phyloP scores from a whole-genome alignment of 2,888 invertebrate species.

The Pristionchus exspectatus region DNA sequence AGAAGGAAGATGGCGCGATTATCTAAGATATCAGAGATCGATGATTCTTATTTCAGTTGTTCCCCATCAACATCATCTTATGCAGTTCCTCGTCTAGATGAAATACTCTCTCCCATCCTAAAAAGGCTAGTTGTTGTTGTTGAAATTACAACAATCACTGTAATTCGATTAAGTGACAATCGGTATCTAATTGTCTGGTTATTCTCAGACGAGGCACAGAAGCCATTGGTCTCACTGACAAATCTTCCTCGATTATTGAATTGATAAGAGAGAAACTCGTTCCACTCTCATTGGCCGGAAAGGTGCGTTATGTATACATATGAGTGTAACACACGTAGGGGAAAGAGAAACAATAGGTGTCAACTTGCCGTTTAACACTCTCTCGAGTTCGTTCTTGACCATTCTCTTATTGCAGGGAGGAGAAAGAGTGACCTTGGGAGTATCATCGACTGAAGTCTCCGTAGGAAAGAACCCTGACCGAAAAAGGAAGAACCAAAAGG shows the following conservation, averaged over 20 bases:
- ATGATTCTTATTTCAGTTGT: constrained; percentile 36
- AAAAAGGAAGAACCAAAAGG: constrained; percentile 51
- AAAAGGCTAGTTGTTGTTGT: constrained; percentile 38
- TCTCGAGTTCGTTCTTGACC: neutral
- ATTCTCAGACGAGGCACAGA: constrained; percentile 50
- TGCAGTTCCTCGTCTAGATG: constrained; percentile 44
- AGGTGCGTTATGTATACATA: constrained; percentile 35
- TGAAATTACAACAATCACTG: neutral
- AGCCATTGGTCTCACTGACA: constrained; percentile 37
- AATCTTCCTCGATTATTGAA: constrained; percentile 20
- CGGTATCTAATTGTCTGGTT: neutral
- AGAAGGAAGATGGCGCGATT: neutral
- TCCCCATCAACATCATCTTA: constrained; percentile 29
- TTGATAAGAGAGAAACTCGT: constrained; percentile 25
- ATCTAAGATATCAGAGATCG: neutral
- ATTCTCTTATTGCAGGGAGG: constrained; percentile 23
- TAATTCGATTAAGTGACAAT: neutral
- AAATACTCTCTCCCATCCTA: constrained; percentile 16
- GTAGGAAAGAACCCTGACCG: constrained; percentile 45
- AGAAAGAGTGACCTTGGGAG: constrained; percentile 49
- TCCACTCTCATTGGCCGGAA: constrained; percentile 44
- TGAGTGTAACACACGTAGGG: constrained; percentile 30
- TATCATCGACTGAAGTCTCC: constrained; percentile 45
- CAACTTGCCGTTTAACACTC: constrained; percentile 37
- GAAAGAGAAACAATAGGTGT: constrained; percentile 38